These are phyloP conservation scores for Thaleichthys pacificus DNA, from an alignment of 2,797 vertebrate genomes.

Conservation along the genomic window DNA sequence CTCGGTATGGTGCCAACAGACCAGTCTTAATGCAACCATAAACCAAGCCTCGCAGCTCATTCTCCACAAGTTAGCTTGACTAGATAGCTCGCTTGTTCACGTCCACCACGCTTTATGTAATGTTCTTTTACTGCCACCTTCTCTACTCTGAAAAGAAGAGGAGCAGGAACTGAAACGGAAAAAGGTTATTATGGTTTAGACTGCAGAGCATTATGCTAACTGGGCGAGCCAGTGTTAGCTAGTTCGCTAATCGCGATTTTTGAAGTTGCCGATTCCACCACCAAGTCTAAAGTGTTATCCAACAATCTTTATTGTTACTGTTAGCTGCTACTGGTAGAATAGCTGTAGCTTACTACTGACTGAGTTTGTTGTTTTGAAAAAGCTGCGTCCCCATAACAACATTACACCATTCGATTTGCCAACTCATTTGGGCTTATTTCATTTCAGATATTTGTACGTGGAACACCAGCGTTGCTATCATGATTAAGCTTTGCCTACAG, in stretches of 20 bases:
- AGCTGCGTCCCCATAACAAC: no score
- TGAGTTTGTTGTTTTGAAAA: no score
- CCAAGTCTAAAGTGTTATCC: no score
- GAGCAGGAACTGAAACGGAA: not conserved
- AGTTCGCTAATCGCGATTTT: not conserved
- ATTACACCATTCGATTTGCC: no score
- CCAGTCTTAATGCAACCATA: no score
- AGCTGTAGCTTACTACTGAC: not conserved
- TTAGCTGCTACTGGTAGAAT: not conserved
- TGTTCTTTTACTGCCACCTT: no score
- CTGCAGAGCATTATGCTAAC: not conserved
- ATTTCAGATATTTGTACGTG: not conserved
- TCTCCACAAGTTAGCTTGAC: not conserved
- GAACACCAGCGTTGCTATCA: constrained; percentile 10
- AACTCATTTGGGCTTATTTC: not conserved
- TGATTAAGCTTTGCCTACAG: constrained; percentile 46
- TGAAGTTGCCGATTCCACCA: not conserved
- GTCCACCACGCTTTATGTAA: no score
- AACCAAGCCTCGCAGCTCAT: no score
- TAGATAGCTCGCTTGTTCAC: no score
- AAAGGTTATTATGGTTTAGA: not conserved
- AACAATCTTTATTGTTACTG: not conserved
- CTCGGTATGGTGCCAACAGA: no score
- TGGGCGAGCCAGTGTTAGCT: not conserved
- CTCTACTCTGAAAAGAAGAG: not conserved